Evolutionary conservation across 2,888 invertebrate species (phyloP).

Genomic region (Acrobeloides nanus): DNA sequence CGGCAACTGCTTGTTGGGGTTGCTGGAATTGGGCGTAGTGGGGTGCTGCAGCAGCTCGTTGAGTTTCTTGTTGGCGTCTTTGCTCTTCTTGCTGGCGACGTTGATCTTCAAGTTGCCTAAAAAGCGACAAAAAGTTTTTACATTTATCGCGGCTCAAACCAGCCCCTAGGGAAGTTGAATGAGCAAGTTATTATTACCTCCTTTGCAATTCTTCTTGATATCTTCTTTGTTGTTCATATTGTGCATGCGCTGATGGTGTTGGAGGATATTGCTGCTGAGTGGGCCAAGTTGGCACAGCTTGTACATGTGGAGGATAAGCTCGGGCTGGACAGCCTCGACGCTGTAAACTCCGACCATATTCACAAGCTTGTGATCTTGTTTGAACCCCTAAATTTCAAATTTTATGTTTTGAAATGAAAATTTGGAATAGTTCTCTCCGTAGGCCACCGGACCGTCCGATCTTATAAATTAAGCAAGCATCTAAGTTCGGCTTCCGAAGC

Average conservation of each 20-base stretch:
- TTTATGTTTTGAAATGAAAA: background rate
- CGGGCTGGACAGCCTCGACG: constrained; percentile 45
- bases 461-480: background rate
- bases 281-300: background rate
- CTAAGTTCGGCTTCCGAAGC: background rate
- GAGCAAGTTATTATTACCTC: too few species aligned
- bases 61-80: constrained; percentile 12
- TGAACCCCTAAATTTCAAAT: constrained; percentile 13
- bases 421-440: constrained; percentile 1
- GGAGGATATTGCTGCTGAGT: too few species aligned
- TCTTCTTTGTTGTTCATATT: constrained; percentile 9
- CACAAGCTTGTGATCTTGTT: constrained; percentile 38
- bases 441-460: too few species aligned
- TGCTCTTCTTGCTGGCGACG: constrained; percentile 9
- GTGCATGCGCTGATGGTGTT: too few species aligned
- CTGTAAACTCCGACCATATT: constrained; percentile 41
- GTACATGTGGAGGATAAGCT: constrained; percentile 6
- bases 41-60: constrained; percentile 8
- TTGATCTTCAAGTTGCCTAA: constrained; percentile 13
- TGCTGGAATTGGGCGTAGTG: constrained; percentile 3
- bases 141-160: too few species aligned
- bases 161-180: too few species aligned
- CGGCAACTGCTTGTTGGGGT: too few species aligned
- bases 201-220: too few species aligned
- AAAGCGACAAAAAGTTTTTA: too few species aligned